These are phyloP conservation scores for Emydocephalus ijimae DNA, from an alignment of 2,113 vertebrate genomes.

Conservation along the genomic window DNA sequence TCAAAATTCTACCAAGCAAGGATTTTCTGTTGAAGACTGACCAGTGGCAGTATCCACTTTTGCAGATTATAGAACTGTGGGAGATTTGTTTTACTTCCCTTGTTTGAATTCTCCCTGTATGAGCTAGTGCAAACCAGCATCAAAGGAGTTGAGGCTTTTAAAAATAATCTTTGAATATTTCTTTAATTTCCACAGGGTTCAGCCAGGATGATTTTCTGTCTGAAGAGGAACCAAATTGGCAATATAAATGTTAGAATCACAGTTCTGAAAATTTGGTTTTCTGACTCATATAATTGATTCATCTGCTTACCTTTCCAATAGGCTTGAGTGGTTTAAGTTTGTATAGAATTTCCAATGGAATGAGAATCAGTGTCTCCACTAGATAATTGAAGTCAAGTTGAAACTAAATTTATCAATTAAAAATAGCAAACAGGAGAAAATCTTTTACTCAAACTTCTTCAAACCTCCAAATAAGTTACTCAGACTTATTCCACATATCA, in stretches of 20 bases:
- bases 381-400: not conserved
- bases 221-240: not conserved
- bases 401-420: not conserved
- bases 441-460: not conserved
- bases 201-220: not conserved
- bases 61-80: not conserved
- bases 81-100: not conserved
- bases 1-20: not conserved
- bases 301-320: not conserved
- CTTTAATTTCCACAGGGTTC: not conserved
- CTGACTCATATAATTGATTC: not conserved
- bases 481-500: not conserved
- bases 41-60: not conserved
- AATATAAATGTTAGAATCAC: not conserved
- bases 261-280: not conserved
- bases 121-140: not conserved
- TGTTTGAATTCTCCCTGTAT: not conserved
- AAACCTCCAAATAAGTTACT: not conserved
- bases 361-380: not conserved
- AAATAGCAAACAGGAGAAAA: not conserved
- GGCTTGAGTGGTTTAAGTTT: not conserved
- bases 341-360: not conserved
- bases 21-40: not conserved
- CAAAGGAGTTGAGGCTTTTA: not conserved
- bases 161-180: not conserved